Evolutionary conservation across 2,797 vertebrate genomes (phyloP).

Genomic region (Menidia menidia): DNA sequence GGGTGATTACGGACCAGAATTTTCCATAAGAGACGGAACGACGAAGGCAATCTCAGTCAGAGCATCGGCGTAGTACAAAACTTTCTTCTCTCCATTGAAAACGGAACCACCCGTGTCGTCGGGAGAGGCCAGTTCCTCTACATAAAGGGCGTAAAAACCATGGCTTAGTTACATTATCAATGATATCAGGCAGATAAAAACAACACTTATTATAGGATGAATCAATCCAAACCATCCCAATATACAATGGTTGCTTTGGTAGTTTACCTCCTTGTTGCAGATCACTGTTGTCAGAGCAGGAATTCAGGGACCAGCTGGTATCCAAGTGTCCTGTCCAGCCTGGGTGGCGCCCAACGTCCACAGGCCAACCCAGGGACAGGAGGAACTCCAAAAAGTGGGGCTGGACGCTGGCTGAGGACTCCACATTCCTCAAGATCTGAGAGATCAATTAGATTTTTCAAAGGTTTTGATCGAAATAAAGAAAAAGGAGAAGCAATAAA

Average conservation of each 20-base stretch:
- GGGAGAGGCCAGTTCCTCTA: constrained; percentile 86
- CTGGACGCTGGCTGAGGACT: constrained; percentile 91
- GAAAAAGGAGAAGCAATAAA: too few relatives aligned
- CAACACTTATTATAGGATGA: background rate
- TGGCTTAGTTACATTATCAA: background rate
- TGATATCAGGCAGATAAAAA: background rate
- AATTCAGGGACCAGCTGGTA: constrained; percentile 96
- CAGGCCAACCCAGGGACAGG: constrained; percentile 94
- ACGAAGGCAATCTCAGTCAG: constrained; percentile 97
- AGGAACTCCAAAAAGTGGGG: constrained; percentile 95
- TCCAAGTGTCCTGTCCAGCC: constrained; percentile 95
- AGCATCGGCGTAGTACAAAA: constrained; percentile 94
- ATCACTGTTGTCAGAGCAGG: constrained; percentile 82
- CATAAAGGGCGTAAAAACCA: background rate
- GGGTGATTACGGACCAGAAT: constrained; percentile 84
- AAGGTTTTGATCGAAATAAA: background rate
- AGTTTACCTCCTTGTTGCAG: constrained; percentile 84
- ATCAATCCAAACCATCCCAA: background rate
- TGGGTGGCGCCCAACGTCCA: constrained; percentile 91
- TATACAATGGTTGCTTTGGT: background rate
- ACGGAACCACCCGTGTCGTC: constrained; percentile 90
- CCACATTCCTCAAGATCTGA: constrained; percentile 95
- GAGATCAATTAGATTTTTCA: background rate
- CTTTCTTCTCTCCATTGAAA: constrained; percentile 95
- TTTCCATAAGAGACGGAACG: constrained; percentile 90